Evolutionary conservation across 1,140 invertebrate species (phyloP), one percentile per base, ranked within the genome.

Genomic region (Achatina immaculata): DNA sequence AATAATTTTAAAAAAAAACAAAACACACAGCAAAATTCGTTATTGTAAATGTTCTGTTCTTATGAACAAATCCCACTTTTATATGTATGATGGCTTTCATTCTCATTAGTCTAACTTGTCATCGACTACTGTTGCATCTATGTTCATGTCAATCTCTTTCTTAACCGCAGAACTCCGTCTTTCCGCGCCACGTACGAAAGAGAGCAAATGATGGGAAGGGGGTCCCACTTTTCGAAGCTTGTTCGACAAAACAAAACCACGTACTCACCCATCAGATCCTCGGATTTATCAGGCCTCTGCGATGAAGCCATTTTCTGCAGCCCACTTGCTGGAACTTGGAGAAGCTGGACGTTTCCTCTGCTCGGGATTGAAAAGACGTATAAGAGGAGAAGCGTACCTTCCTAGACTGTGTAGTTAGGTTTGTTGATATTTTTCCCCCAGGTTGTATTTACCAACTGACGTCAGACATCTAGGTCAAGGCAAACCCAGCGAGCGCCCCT

Each of bases 361-460:
- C 58, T 31, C 28, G 2, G 58, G 31, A 31, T 16, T 62, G 28
- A 28, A 62, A 62, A 31, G 58, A 62, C 58, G 58, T 62, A 28
- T 62, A 62, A 28, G 7, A 16, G 58, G 31, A 31, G 58, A 62
- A 62, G n/a, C 31, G 58, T 9, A 31, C n/a, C 58, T 62, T 1
- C 14, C 51, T n/a, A 55, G 11, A 62, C 58, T 31, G 6, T 2
- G 1, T n/a, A 11, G 19, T 48, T n/a, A 31, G 58, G 58, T 62
- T 62, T 62, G 58, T 62, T 62, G 58, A 62, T 62, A 62, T 62
- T 62, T 55, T n/a, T 55, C n/a, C 51, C 51, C n/a, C n/a, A n/a
- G n/a, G 51, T 55, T 55, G 28, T 62, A 62, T 62, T 62, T 28
- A 62, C 28, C n/a, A 6, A 31, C 58, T 62, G 58, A 62, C 58